Conservation (phyloP, 2,113 vertebrate genomes). For the Myotis yumanensis region DNA sequence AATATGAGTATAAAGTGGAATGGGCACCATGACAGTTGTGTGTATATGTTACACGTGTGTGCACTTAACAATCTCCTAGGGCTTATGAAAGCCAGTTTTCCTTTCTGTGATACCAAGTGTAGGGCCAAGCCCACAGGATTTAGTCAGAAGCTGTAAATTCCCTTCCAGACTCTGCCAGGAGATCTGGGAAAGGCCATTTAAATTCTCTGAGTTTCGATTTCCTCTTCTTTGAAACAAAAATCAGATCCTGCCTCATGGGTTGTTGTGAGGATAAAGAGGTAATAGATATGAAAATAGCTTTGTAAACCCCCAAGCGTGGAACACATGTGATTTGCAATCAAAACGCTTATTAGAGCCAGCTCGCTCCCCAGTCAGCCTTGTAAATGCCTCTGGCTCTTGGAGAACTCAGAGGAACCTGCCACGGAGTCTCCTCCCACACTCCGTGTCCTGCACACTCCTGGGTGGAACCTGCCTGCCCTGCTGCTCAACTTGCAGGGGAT, state of each 20-base stretch:
- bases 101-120: not conserved
- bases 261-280: not conserved
- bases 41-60: too few relatives aligned
- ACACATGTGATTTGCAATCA: not conserved
- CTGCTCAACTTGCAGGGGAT: not conserved
- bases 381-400: constrained; percentile 32
- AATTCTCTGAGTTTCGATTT: not conserved
- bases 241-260: accelerated
- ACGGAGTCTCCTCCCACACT: not conserved
- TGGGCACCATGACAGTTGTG: too few relatives aligned
- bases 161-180: not conserved
- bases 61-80: not conserved
- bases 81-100: not conserved
- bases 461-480: not conserved
- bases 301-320: not conserved
- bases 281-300: not conserved
- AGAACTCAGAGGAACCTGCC: not conserved
- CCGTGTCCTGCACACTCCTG: not conserved
- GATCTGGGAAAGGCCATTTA: not conserved
- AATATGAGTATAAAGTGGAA: not conserved
- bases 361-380: not conserved
- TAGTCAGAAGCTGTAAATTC: not conserved
- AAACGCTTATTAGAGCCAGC: not conserved
- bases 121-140: not conserved
- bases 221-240: not conserved